Conservation (phyloP, 2,797 vertebrate genomes). For the Coregonus sp. region DNA sequence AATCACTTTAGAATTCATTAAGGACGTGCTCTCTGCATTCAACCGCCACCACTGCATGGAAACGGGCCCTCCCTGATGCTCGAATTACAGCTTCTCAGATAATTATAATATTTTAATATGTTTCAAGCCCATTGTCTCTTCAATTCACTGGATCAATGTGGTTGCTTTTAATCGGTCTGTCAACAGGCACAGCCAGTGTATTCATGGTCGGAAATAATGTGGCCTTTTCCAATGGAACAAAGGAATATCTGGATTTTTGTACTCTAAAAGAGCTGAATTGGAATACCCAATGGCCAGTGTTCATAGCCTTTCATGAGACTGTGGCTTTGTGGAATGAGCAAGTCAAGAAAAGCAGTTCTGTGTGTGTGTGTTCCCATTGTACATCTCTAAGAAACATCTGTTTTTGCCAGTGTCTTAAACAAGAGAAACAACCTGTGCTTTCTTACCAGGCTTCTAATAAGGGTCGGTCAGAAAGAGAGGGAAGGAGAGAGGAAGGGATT, state of each 20-base stretch:
- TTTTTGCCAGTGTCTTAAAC: background rate
- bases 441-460: background rate
- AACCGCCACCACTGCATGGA: conserved; percentile 35
- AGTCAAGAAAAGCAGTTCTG: conserved; percentile 1
- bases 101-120: conserved; percentile 61
- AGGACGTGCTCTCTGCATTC: conserved; percentile 41
- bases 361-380: conserved; percentile 10
- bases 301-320: conserved; percentile 24
- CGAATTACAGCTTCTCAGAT: conserved; percentile 54
- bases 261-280: conserved; percentile 53
- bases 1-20: conserved; percentile 61
- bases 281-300: conserved; percentile 35
- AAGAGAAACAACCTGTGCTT: background rate
- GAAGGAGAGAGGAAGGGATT: background rate
- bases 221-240: conserved; percentile 52
- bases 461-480: background rate
- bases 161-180: conserved; percentile 33
- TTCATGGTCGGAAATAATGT: conserved; percentile 19
- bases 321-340: conserved; percentile 1
- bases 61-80: conserved; percentile 42
- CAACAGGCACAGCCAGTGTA: conserved; percentile 26
- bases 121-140: conserved; percentile 51
- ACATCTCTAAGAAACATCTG: background rate
- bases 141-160: conserved; percentile 19
- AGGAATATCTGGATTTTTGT: conserved; percentile 55